phyloP scores from a whole-genome alignment of 2,888 invertebrate genomes.

The Lithosia quadra region DNA sequence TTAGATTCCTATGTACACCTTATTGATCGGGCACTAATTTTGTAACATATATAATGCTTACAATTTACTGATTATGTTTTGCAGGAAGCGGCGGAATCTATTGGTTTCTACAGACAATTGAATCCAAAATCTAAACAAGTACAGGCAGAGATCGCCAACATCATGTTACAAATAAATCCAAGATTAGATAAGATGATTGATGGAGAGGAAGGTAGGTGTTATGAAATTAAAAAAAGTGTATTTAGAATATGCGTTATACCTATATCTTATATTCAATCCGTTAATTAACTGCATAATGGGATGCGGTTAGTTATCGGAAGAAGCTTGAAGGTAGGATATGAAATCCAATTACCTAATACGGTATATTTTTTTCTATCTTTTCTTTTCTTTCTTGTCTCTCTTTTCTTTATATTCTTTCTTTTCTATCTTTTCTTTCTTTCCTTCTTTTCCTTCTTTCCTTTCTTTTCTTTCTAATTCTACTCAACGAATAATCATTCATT shows the following conservation, averaged over 20 bases:
- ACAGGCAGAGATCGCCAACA: slow-evolving; percentile 65
- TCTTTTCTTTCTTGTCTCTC: no score
- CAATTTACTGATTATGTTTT: neutral
- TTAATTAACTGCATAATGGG: no score
- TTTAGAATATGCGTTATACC: neutral
- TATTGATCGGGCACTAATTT: no score
- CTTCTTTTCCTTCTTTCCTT: no score
- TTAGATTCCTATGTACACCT: no score
- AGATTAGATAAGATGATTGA: slow-evolving; percentile 63
- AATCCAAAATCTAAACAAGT: slow-evolving; percentile 64
- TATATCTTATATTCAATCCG: no score
- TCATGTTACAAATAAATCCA: slow-evolving; percentile 70
- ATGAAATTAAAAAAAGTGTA: neutral
- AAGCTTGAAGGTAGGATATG: no score
- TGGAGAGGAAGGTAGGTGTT: slow-evolving; percentile 45
- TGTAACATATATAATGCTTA: neutral
- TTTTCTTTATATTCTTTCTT: no score
- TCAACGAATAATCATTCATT: neutral
- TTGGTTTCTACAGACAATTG: slow-evolving; percentile 70
- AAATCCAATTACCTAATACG: no score
- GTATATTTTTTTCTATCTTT: no score
- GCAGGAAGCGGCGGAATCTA: slow-evolving; percentile 70
- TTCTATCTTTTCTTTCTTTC: no score
- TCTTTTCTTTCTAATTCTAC: neutral
- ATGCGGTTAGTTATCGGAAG: no score